Conservation (phyloP, 2,888 invertebrate species). For the Octodonta nipae region DNA sequence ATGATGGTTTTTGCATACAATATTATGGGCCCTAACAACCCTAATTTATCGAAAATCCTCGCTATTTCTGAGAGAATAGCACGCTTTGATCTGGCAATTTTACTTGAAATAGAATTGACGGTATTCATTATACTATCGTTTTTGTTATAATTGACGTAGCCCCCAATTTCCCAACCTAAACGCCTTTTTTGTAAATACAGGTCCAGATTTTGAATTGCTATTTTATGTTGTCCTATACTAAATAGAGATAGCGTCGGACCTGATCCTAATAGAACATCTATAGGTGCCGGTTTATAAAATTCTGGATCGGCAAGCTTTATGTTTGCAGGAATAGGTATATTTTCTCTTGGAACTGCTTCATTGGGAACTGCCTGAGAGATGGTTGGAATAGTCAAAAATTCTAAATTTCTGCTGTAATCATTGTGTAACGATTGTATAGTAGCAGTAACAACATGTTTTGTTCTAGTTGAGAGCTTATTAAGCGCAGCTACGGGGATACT, state of each 20-base stretch:
- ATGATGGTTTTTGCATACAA: not conserved
- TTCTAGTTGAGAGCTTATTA: no score
- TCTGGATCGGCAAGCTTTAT: constrained; percentile 4
- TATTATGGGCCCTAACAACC: not conserved
- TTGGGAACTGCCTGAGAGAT: no score
- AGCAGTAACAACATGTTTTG: no score
- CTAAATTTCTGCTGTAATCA: no score
- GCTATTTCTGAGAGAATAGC: not conserved
- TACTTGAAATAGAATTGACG: not conserved
- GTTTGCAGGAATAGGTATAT: constrained; percentile 2
- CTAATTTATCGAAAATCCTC: constrained; percentile 3
- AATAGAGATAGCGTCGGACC: constrained; percentile 7
- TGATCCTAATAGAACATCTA: constrained; percentile 4
- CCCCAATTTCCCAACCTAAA: constrained; percentile 8
- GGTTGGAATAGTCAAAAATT: no score
- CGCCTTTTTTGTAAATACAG: constrained; percentile 8
- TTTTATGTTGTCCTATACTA: constrained; percentile 2
- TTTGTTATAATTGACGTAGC: not conserved
- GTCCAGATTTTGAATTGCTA: constrained; percentile 8
- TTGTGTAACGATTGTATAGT: no score
- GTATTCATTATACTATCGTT: not conserved
- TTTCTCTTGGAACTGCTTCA: no score
- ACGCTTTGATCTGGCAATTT: not conserved
- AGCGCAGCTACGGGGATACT: no score
- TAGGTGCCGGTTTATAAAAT: no score